These are phyloP conservation scores for Lithobates sylvaticus DNA, from an alignment of 2,797 vertebrate genomes.

Conservation along the genomic window DNA sequence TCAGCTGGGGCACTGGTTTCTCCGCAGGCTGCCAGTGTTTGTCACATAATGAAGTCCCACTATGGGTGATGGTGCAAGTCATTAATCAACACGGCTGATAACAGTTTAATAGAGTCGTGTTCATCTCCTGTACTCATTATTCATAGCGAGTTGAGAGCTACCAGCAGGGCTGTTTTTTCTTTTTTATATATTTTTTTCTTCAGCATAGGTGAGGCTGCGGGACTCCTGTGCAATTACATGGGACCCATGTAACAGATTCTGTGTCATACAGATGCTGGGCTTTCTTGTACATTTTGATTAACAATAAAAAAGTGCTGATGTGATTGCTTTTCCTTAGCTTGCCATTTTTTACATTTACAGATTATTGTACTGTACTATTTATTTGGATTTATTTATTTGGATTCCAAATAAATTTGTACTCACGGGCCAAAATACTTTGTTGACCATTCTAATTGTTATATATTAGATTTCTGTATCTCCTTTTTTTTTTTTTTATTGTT, in stretches of 20 bases:
- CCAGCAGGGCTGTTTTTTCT: constrained; percentile 60
- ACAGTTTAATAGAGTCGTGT: constrained; percentile 69
- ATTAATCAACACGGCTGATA: constrained; percentile 67
- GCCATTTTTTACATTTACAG: too few relatives aligned
- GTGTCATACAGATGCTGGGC: not conserved
- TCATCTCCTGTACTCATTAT: constrained; percentile 69
- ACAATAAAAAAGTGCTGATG: not conserved
- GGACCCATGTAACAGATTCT: constrained; percentile 66
- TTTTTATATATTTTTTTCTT: not conserved
- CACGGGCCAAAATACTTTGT: too few relatives aligned
- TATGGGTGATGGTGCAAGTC: constrained; percentile 64
- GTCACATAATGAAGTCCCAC: constrained; percentile 65
- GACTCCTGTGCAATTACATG: constrained; percentile 64
- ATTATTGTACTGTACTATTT: too few relatives aligned
- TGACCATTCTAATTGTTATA: too few relatives aligned
- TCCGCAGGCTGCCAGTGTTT: constrained; percentile 8
- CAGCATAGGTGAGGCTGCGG: constrained; percentile 62
- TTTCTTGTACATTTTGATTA: constrained; percentile 10
- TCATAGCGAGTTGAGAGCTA: constrained; percentile 68
- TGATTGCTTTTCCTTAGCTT: not conserved
- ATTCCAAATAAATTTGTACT: too few relatives aligned
- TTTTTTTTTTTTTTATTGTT: too few relatives aligned
- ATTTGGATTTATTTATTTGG: too few relatives aligned
- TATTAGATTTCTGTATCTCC: too few relatives aligned
- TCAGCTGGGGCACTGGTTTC: constrained; percentile 17